Evolutionary conservation across 2,888 invertebrate genomes (phyloP).

Genomic region (Pristionchus fissidentatus): DNA sequence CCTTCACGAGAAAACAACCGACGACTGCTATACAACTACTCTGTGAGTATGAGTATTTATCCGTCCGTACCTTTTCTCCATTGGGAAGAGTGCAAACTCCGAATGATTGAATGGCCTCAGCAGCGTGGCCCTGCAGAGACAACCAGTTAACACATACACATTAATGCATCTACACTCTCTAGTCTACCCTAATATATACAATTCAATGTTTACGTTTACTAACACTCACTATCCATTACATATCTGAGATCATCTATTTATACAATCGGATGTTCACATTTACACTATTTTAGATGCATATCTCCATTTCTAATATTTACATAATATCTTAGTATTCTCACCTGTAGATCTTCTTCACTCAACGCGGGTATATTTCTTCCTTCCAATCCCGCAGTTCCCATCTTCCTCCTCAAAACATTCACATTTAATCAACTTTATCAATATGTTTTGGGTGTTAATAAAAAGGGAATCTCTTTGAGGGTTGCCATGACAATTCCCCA

Average conservation of each 20-base stretch:
- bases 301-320: neutral
- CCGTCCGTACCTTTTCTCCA: constrained; percentile 36
- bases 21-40: no score
- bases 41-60: neutral
- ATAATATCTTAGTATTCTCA: neutral
- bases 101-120: constrained; percentile 43
- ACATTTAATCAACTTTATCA: neutral
- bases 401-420: constrained; percentile 52
- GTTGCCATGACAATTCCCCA: no score
- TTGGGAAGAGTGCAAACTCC: constrained; percentile 33
- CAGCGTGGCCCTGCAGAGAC: constrained; percentile 29
- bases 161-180: neutral
- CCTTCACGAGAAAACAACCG: neutral
- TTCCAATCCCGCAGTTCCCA: constrained; percentile 58
- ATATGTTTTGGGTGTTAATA: neutral
- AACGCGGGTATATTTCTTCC: constrained; percentile 58
- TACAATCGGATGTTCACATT: neutral
- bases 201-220: neutral
- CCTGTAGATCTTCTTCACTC: constrained; percentile 61
- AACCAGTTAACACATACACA: no score
- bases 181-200: no score
- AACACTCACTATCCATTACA: no score
- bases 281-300: neutral
- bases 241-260: no score
- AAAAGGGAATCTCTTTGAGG: no score